Evolutionary conservation across 2,888 invertebrate genomes (phyloP), one percentile per base, ranked within the genome.

Genomic region (Candidula unifasciata): DNA sequence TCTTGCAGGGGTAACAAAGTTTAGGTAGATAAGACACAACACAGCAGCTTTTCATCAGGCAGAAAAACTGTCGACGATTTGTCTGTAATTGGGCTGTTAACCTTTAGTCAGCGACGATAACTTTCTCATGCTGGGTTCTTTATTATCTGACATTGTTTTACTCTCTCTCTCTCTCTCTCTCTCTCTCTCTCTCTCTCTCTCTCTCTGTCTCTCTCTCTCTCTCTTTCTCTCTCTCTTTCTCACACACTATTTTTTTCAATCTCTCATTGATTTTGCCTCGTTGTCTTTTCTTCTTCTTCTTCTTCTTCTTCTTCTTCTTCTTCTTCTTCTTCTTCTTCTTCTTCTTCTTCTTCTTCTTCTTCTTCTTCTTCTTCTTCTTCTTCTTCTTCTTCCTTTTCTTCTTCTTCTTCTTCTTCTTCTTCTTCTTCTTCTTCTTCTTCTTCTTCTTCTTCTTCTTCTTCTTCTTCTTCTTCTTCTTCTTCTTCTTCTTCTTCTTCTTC

Each of bases 331-430:
- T 27, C 30, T 66, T 27, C 30, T 66, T 30, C 35, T 73, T 30
- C 35, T 73, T 30, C 35, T 73, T 30, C 35, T 73, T 30, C 35
- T n/a, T 74, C n/a, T 78, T 52, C 16, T 78, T 78, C 27, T 78
- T 54, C 54, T 78, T 78, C 54, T 78, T 44, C n/a, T 54, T 78
- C 16, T 78, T 54, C 16, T 54, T 78, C 13, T 54, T 27, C 16
- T 78, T 78, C n/a, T 78, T 54, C 27, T 27, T 78, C 54, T 78
- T 44, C 27, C 27, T 78, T 10, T 78, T 35, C 27, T 52, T 57
- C 54, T 78, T n/a, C 27, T 54, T 78, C n/a, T 78, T 54, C 27
- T 27, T 78, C 57, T 78, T 44, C 27, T 27, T 78, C 13, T 78
- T 54, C 27, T 44, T 78, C 54, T 78, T 27, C 27, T 54, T 78